Evolutionary conservation across 2,113 vertebrate genomes (phyloP).

Genomic region (Neogale vison): DNA sequence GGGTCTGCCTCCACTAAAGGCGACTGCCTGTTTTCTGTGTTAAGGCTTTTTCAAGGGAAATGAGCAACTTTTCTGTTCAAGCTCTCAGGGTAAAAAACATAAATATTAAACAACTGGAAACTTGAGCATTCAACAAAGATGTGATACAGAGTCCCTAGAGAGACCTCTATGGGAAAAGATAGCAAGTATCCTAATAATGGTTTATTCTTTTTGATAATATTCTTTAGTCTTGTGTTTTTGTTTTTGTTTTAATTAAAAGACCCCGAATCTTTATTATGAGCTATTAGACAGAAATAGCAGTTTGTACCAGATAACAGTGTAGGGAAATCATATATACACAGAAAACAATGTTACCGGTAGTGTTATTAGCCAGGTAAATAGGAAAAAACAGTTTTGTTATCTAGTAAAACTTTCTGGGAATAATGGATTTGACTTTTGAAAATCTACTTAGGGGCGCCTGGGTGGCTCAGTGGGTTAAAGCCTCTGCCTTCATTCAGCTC

Average conservation of each 20-base stretch:
- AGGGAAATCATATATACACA: background rate
- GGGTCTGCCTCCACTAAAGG: background rate
- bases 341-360: background rate
- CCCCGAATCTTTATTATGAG: background rate
- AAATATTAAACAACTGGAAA: background rate
- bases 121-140: background rate
- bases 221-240: background rate
- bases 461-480: too few relatives aligned
- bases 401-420: background rate
- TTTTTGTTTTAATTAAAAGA: background rate
- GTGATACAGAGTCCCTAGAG: background rate
- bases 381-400: background rate
- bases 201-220: conserved; percentile 6
- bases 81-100: background rate
- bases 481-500: too few relatives aligned
- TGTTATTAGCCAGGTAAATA: background rate
- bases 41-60: background rate
- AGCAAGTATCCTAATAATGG: background rate
- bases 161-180: background rate
- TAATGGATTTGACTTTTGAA: background rate
- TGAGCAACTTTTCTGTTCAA: background rate
- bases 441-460: background rate
- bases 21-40: background rate
- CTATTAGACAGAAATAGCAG: background rate
- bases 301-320: background rate